These are phyloP conservation scores for Nineta flava DNA, from an alignment of 2,888 invertebrate species.

Conservation along the genomic window DNA sequence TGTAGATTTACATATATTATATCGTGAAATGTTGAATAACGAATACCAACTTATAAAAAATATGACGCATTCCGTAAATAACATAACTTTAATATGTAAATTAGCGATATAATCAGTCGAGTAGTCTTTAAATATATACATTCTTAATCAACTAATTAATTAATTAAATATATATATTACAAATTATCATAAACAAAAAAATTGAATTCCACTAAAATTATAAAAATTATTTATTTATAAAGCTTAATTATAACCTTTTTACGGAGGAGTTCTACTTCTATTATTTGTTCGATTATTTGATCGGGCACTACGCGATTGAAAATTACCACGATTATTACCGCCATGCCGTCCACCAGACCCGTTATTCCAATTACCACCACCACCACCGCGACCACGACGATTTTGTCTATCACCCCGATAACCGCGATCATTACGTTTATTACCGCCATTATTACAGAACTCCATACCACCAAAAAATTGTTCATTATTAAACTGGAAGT, in stretches of 20 bases:
- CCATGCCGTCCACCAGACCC: slow-evolving; percentile 14
- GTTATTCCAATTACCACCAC: slow-evolving; percentile 5
- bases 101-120: too few species aligned
- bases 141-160: too few species aligned
- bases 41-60: too few species aligned
- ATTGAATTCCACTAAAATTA: slow-evolving; percentile 1
- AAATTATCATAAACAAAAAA: background rate
- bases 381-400: slow-evolving; percentile 9
- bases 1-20: too few species aligned
- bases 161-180: too few species aligned
- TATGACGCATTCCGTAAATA: too few species aligned
- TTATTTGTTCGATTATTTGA: slow-evolving; percentile 18
- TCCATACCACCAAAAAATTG: slow-evolving; percentile 25
- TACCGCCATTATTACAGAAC: slow-evolving; percentile 27
- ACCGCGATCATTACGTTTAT: slow-evolving; percentile 18
- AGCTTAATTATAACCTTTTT: slow-evolving; percentile 8
- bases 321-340: slow-evolving; percentile 8
- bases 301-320: slow-evolving; percentile 7
- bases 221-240: background rate
- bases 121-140: too few species aligned
- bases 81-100: too few species aligned
- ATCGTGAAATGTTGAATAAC: too few species aligned
- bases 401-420: slow-evolving; percentile 11
- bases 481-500: slow-evolving; percentile 31
- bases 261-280: slow-evolving; percentile 22